Evolutionary conservation across 2,888 invertebrate species (phyloP), one percentile per base, ranked within the genome.

Genomic region (Crocallis elinguaria): DNA sequence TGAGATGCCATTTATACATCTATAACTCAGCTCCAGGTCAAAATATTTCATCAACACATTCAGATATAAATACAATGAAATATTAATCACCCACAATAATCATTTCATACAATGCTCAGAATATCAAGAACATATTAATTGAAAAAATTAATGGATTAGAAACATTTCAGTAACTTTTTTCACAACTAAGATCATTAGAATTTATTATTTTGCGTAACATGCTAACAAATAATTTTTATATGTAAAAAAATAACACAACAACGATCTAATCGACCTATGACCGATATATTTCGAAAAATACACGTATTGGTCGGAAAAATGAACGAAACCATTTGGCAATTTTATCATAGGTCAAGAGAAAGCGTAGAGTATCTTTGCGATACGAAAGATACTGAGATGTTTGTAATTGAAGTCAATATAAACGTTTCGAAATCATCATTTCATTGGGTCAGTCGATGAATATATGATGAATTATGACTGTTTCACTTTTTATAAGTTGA

Each of bases 311-410:
- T 77, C 60, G 73, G 70, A 81, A 86, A 82, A 79, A 57, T 59
- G 49, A 49, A 37, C 52, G 44, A 54, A 53, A 56, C 48, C 16
- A 63, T 90, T 85, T 78, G 77, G 81, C 73, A 89, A 90, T 69
- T 73, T 52, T 82, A 85, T 61, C 80, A 79, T 64, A 77, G 86
- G 85, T 84, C 90, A 90, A 83, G 88, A 92, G 91, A 92, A 92
- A 92, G 82, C 70, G 63, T 44, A 33, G 23, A 13, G 27, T n/a
- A n/a, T 9, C n/a, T 25, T 11, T 29, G 12, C 17, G 23, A 30
- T 14, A 39, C 21, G 33, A 43, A 57, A 54, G 16, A 46, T 45
- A 30, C 13, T 7, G 41, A 55, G 38, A 51, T 57, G 56, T 43
- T 16, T 42, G 27, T 49, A 50, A 57, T 67, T 59, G 35, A 43